Evolutionary conservation across 1,140 invertebrate species (phyloP).

Genomic region (Leptopilina boulardi): DNA sequence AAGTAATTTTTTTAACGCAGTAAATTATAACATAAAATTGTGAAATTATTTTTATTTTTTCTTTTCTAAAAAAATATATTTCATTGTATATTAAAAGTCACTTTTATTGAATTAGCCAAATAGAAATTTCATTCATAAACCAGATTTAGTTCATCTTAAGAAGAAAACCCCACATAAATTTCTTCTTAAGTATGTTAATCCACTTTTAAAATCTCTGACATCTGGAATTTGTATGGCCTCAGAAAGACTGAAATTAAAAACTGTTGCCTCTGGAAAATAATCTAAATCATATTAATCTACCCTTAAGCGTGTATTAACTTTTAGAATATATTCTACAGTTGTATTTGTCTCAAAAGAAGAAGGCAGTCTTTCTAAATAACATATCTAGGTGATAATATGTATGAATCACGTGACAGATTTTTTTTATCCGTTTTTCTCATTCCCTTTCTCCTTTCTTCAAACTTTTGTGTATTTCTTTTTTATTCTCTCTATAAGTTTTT

Average conservation of each 20-base stretch:
- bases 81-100: too few species aligned
- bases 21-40: too few species aligned
- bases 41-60: too few species aligned
- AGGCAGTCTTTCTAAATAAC: not conserved
- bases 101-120: too few species aligned
- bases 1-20: too few species aligned
- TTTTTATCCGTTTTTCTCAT: not conserved
- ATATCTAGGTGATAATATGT: not conserved
- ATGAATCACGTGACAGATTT: not conserved
- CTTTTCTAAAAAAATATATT: too few species aligned
- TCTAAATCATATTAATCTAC: not conserved
- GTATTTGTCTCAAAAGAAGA: not conserved
- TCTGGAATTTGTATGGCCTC: not conserved
- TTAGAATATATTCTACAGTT: not conserved
- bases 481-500: not conserved
- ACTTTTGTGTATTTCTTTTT: not conserved
- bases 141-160: too few species aligned
- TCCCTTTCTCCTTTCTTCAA: not conserved
- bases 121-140: too few species aligned
- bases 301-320: not conserved
- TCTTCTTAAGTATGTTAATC: not conserved
- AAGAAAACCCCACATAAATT: not conserved
- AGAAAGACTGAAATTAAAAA: not conserved
- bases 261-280: not conserved
- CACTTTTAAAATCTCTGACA: not conserved